Evolutionary conservation across 2,888 invertebrate species (phyloP).

Genomic region (Amblyjoppa fuscipennis): DNA sequence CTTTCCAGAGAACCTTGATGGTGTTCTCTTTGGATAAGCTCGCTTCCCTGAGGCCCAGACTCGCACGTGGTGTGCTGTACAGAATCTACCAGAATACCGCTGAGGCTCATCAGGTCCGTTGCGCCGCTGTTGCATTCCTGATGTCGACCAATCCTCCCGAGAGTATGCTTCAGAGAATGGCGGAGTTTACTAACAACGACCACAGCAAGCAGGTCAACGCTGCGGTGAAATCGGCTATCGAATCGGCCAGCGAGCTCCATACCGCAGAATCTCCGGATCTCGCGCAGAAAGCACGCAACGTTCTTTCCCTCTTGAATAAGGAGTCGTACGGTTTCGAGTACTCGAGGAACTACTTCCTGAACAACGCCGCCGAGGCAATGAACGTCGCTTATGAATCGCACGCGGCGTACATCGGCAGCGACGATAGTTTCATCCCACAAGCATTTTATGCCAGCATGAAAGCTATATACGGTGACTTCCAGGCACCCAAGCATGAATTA

Average conservation of each 20-base stretch:
- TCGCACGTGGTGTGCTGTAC: constrained; percentile 87
- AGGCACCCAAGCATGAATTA: constrained; percentile 72
- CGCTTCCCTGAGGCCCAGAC: constrained; percentile 86
- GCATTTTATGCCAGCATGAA: constrained; percentile 77
- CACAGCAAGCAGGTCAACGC: constrained; percentile 88
- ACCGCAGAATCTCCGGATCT: constrained; percentile 85
- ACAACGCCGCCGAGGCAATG: constrained; percentile 83
- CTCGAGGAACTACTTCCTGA: constrained; percentile 85
- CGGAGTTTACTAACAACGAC: constrained; percentile 89
- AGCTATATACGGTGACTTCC: constrained; percentile 82
- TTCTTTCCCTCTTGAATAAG: constrained; percentile 82
- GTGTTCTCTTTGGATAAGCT: constrained; percentile 87
- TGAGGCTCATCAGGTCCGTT: constrained; percentile 89
- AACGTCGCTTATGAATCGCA: constrained; percentile 85
- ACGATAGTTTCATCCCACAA: constrained; percentile 87
- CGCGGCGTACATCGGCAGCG: constrained; percentile 86
- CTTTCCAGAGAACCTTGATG: constrained; percentile 89
- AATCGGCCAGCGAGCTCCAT: constrained; percentile 86
- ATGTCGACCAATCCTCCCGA: constrained; percentile 88
- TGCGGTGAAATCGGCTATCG: constrained; percentile 89
- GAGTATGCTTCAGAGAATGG: constrained; percentile 90
- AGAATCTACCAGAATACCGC: constrained; percentile 89
- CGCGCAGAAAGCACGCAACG: constrained; percentile 84
- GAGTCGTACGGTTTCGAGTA: constrained; percentile 85
- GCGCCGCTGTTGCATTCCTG: constrained; percentile 88